These are phyloP conservation scores for Choristoneura rosaceana DNA, from an alignment of 2,888 invertebrate species.

Conservation along the genomic window DNA sequence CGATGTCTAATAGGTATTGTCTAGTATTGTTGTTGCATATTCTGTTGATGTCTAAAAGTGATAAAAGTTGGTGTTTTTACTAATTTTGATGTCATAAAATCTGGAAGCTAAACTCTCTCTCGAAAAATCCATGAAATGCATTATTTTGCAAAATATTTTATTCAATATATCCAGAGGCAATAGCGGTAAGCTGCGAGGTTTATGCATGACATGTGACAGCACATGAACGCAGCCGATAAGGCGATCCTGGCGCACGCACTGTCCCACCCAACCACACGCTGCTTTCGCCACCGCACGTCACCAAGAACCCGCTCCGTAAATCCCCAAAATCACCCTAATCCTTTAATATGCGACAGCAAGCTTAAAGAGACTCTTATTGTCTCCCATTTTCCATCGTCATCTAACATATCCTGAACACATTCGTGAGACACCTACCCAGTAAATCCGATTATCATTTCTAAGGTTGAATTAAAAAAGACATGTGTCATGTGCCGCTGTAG, in stretches of 20 bases:
- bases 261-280: slow-evolving; percentile 6
- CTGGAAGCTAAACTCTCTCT: not conserved
- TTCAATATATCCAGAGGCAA: not conserved
- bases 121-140: not conserved
- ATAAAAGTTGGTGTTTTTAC: no score
- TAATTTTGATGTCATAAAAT: no score
- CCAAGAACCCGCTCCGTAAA: slow-evolving; percentile 25
- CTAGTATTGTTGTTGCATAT: no score
- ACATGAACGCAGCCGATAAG: slow-evolving; percentile 34
- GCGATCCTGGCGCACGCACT: slow-evolving; percentile 7
- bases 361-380: slow-evolving; percentile 33
- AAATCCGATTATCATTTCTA: slow-evolving; percentile 38
- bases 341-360: slow-evolving; percentile 33
- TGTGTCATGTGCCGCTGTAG: slow-evolving; percentile 21
- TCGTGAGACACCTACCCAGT: slow-evolving; percentile 16
- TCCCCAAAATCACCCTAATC: slow-evolving; percentile 30
- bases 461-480: slow-evolving; percentile 34
- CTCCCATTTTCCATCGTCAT: slow-evolving; percentile 33
- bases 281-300: slow-evolving; percentile 22
- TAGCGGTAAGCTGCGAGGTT: slow-evolving; percentile 40
- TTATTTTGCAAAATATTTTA: not conserved
- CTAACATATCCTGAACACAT: slow-evolving; percentile 20
- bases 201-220: slow-evolving; percentile 43
- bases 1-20: no score
- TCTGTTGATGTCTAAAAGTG: no score